These are phyloP conservation scores for Hippocampus mohnikei DNA, from an alignment of 2,113 vertebrate species.

Conservation along the genomic window DNA sequence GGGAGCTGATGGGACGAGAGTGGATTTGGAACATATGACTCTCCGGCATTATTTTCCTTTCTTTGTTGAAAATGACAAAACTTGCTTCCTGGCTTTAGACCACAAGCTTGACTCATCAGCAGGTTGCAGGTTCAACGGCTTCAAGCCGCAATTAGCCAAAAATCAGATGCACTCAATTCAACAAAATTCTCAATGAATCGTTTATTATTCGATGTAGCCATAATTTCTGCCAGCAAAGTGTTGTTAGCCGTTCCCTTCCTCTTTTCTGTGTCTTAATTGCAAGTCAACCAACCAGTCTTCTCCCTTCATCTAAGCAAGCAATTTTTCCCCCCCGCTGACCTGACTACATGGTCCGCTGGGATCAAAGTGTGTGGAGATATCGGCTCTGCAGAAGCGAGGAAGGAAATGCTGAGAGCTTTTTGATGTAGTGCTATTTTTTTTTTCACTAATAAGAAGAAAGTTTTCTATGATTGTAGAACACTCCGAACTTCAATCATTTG, in stretches of 20 bases:
- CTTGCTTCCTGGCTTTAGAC: no score
- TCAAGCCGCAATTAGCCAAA: background rate
- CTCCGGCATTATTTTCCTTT: no score
- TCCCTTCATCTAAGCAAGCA: conserved; percentile 49
- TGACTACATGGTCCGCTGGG: conserved; percentile 39
- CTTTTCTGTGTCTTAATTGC: conserved; percentile 52
- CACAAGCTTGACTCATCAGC: no score
- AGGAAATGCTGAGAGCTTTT: conserved; percentile 44
- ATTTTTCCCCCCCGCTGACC: conserved; percentile 25
- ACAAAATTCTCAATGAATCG: background rate
- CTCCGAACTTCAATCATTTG: conserved; percentile 61
- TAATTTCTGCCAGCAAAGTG: conserved; percentile 37
- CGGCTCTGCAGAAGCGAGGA: conserved; percentile 40
- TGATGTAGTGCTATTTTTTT: conserved; percentile 48
- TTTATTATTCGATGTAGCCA: background rate
- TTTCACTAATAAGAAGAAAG: conserved; percentile 61
- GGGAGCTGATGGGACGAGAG: no score
- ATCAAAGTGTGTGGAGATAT: conserved; percentile 53
- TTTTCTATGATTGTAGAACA: conserved; percentile 58
- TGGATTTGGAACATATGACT: no score
- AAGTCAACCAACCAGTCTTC: conserved; percentile 37
- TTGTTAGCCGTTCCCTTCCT: conserved; percentile 47
- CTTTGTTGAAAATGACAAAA: no score
- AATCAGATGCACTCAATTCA: background rate
- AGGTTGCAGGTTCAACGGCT: no score